Conservation (phyloP, 2,797 vertebrate species). For the Brachymystax lenok region DNA sequence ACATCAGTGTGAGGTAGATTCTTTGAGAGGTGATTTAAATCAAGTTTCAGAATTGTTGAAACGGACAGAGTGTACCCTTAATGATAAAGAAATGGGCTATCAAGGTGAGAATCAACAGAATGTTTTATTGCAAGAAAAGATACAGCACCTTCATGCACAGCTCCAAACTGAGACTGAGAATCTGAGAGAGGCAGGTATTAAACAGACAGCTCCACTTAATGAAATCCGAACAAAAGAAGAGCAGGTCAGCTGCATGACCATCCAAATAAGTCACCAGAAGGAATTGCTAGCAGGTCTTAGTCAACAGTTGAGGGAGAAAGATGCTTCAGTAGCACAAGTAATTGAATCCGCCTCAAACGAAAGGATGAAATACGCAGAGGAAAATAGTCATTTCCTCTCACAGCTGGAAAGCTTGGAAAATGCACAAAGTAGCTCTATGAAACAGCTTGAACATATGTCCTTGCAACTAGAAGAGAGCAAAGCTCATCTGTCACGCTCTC, state of each 20-base stretch:
- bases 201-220: slow-evolving; percentile 50
- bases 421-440: slow-evolving; percentile 42
- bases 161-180: slow-evolving; percentile 55
- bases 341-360: slow-evolving; percentile 81
- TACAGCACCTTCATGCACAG: slow-evolving; percentile 59
- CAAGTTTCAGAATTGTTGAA: slow-evolving; percentile 46
- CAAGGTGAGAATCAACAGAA: slow-evolving; percentile 57
- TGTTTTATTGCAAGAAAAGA: slow-evolving; percentile 63
- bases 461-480: slow-evolving; percentile 68
- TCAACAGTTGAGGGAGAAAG: slow-evolving; percentile 83
- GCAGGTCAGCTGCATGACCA: slow-evolving; percentile 66
- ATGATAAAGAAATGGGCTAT: slow-evolving; percentile 58
- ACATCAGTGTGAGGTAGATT: slow-evolving; percentile 60
- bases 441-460: slow-evolving; percentile 54
- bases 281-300: slow-evolving; percentile 79
- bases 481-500: slow-evolving; percentile 52
- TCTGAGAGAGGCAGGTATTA: slow-evolving; percentile 52
- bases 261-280: slow-evolving; percentile 83
- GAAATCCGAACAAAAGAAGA: slow-evolving; percentile 73
- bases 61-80: slow-evolving; percentile 52
- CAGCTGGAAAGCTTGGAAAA: slow-evolving; percentile 68
- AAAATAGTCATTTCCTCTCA: slow-evolving; percentile 61
- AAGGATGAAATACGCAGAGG: slow-evolving; percentile 76
- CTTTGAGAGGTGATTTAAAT: slow-evolving; percentile 64
- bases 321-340: slow-evolving; percentile 76